These are phyloP conservation scores for Caerostris darwini DNA, from an alignment of 1,140 invertebrate genomes.

Conservation along the genomic window DNA sequence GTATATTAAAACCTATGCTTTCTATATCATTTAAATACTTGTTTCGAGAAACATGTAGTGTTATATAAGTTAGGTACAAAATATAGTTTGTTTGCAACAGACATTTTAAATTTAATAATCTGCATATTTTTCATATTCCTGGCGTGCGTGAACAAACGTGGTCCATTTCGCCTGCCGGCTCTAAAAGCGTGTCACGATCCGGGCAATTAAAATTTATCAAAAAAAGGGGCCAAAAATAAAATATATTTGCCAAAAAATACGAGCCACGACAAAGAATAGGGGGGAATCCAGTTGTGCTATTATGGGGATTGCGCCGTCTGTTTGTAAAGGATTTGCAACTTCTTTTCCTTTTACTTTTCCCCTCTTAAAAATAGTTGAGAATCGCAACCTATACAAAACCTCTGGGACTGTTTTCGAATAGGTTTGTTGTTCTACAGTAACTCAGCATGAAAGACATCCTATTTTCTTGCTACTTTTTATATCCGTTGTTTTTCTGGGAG, in stretches of 20 bases:
- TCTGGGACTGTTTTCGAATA: constrained; percentile 43
- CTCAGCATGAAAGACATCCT: constrained; percentile 17
- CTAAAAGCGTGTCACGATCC: constrained; percentile 58
- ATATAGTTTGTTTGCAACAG: too few relatives aligned
- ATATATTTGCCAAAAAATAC: constrained; percentile 19
- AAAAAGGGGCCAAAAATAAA: constrained; percentile 42
- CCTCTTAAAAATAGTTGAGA: constrained; percentile 38
- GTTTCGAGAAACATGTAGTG: too few relatives aligned
- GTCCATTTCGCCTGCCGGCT: constrained; percentile 17
- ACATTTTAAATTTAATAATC: too few relatives aligned
- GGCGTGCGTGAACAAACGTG: background rate
- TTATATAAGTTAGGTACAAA: too few relatives aligned
- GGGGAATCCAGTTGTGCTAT: background rate
- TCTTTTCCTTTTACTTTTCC: constrained; percentile 3
- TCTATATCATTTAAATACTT: too few relatives aligned
- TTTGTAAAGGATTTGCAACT: constrained; percentile 52
- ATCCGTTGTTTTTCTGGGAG: background rate
- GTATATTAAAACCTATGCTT: too few relatives aligned
- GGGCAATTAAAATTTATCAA: constrained; percentile 61
- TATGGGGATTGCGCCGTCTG: constrained; percentile 43
- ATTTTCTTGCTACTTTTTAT: background rate
- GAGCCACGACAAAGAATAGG: constrained; percentile 7
- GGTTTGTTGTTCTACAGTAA: constrained; percentile 38
- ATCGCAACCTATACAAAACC: constrained; percentile 69
- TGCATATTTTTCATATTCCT: too few relatives aligned